These are phyloP conservation scores for Glyptemys insculpta DNA, from an alignment of 2,797 vertebrate genomes.

Conservation along the genomic window DNA sequence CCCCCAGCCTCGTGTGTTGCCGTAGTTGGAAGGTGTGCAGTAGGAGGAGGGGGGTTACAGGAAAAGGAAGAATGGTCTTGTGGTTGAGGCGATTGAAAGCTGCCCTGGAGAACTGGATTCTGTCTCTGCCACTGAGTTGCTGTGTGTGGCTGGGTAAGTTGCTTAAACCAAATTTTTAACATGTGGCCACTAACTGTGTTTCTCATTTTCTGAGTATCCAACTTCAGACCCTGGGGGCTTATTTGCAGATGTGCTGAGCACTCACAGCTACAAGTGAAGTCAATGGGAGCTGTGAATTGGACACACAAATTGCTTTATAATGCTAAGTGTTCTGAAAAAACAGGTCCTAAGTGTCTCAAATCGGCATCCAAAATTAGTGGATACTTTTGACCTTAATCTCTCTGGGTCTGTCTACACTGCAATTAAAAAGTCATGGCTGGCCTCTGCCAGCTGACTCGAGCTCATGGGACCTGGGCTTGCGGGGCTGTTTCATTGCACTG, in stretches of 20 bases:
- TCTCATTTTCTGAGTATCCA: not conserved
- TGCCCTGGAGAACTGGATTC: not conserved
- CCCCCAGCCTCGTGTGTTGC: not conserved
- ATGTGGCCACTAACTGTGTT: not conserved
- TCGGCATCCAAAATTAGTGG: not conserved
- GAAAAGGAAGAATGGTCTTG: not conserved
- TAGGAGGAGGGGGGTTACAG: not conserved
- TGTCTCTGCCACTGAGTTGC: not conserved
- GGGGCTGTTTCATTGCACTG: not conserved
- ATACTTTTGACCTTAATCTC: not conserved
- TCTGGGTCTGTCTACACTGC: not conserved
- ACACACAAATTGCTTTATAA: not conserved
- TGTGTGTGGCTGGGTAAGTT: not conserved
- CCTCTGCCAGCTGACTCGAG: no score
- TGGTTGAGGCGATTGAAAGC: not conserved
- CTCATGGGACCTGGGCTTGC: not conserved
- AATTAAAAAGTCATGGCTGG: not conserved
- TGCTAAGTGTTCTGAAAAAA: not conserved
- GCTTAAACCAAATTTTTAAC: not conserved
- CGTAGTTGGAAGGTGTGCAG: not conserved
- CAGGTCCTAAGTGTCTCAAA: not conserved
- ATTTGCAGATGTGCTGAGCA: not conserved
- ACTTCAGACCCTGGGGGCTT: not conserved
- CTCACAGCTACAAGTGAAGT: not conserved
- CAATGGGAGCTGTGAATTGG: no score